Conservation (phyloP, 2,888 invertebrate species). For the Amphiduros pacificus region DNA sequence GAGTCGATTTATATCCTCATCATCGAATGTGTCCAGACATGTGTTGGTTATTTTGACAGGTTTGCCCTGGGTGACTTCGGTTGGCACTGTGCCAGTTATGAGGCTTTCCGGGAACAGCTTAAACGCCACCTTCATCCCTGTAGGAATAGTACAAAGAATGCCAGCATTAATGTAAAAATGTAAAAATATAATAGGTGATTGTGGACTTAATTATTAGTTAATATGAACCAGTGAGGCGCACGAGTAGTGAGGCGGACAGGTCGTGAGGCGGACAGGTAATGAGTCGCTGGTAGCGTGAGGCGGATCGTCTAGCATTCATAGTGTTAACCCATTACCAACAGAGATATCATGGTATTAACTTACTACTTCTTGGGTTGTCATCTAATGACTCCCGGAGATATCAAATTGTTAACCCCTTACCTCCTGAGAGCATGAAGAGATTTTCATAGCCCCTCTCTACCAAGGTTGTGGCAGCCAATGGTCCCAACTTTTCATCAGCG, state of each 20-base stretch:
- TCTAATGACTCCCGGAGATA: no score
- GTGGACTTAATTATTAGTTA: no score
- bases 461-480: conserved; percentile 58
- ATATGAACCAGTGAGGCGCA: no score
- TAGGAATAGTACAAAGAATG: not conserved
- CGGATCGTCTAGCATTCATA: no score
- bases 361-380: no score
- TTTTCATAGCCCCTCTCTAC: conserved; percentile 63
- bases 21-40: conserved; percentile 34
- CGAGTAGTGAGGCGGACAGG: no score
- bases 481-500: conserved; percentile 60
- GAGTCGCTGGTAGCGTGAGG: no score
- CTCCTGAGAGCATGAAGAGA: conserved; percentile 63
- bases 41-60: conserved; percentile 14
- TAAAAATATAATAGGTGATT: no score
- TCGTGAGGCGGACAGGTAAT: no score
- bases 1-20: conserved; percentile 44
- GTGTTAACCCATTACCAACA: not conserved
- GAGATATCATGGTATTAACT: no score
- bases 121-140: conserved; percentile 56
- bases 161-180: not conserved
- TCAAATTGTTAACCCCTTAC: conserved; percentile 41
- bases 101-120: conserved; percentile 55
- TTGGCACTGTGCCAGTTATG: conserved; percentile 50
- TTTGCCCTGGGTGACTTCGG: conserved; percentile 32